phyloP scores from a whole-genome alignment of 2,113 vertebrate species.

The Pholis gunnellus region DNA sequence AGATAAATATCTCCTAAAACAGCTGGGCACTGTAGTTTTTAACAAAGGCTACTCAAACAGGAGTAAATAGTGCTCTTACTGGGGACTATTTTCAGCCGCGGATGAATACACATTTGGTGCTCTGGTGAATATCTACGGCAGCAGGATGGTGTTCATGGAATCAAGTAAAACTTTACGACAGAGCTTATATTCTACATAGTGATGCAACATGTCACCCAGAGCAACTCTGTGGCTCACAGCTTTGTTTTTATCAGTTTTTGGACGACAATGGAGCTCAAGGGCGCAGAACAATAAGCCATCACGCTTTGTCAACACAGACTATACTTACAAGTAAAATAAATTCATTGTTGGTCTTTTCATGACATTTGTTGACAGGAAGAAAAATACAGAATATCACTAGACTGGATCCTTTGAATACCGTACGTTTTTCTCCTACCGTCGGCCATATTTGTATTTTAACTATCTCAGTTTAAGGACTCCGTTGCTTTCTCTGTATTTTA shows the following conservation, averaged over 20 bases:
- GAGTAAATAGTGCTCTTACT: conserved; percentile 4
- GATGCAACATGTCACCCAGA: conserved; percentile 1
- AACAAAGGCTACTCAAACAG: background rate
- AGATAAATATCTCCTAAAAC: background rate
- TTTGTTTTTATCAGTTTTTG: background rate
- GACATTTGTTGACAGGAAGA: conserved; percentile 6
- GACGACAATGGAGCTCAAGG: background rate
- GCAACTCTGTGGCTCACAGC: background rate
- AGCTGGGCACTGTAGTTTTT: background rate
- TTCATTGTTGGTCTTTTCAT: background rate
- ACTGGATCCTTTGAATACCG: background rate
- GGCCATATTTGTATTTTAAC: background rate
- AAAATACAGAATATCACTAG: background rate
- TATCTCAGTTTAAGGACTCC: background rate
- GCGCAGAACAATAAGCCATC: no score
- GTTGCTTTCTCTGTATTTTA: conserved; percentile 3
- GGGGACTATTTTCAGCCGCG: conserved; percentile 19
- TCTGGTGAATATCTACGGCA: conserved; percentile 3
- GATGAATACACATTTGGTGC: conserved; percentile 4
- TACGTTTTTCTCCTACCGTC: no score
- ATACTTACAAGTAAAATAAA: background rate
- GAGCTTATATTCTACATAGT: background rate
- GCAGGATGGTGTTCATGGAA: background rate
- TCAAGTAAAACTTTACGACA: background rate
- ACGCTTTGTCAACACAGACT: background rate